A percentile compares a stretch with the other conserved stretches of the same genome.
Conservation (phyloP, 2,113 vertebrate species). For the Nerophis ophidion region DNA sequence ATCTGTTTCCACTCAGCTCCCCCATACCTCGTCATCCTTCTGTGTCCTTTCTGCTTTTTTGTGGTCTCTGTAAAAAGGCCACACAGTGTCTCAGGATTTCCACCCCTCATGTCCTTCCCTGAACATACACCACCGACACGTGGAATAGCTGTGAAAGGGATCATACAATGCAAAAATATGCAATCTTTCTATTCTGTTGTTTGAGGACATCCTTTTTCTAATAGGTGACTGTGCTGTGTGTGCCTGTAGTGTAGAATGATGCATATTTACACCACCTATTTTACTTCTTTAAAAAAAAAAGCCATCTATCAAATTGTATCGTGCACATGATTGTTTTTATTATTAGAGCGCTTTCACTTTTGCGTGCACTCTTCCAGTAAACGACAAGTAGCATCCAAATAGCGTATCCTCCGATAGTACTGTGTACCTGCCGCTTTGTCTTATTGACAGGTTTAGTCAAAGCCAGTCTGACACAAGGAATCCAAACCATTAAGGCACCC, state of each 20-base stretch:
- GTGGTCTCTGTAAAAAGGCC: constrained; percentile 53
- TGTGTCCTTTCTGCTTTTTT: constrained; percentile 59
- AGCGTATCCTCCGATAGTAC: constrained; percentile 44
- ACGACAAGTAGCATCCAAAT: constrained; percentile 38
- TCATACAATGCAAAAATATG: constrained; percentile 78
- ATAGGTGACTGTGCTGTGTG: constrained; percentile 66
- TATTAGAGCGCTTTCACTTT: constrained; percentile 33
- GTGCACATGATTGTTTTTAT: constrained; percentile 36
- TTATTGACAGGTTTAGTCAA: constrained; percentile 38
- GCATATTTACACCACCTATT: constrained; percentile 59
- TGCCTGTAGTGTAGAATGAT: constrained; percentile 65
- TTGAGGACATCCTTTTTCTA: constrained; percentile 72
- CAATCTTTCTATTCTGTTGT: constrained; percentile 76
- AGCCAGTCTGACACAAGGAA: constrained; percentile 29
- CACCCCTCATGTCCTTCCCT: constrained; percentile 33
- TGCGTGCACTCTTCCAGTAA: constrained; percentile 36
- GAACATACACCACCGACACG: constrained; percentile 27
- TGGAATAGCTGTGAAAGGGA: constrained; percentile 71
- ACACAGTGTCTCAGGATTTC: constrained; percentile 74
- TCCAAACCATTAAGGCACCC: constrained; percentile 18
- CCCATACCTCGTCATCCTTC: constrained; percentile 40
- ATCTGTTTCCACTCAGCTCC: constrained; percentile 45
- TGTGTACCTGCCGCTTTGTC: constrained; percentile 45
- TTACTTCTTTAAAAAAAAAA: constrained; percentile 54
- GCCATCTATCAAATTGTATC: constrained; percentile 48